Evolutionary conservation across 2,113 vertebrate species (phyloP), one percentile per base, ranked within the genome.

Genomic region (Hemiscyllium ocellatum): DNA sequence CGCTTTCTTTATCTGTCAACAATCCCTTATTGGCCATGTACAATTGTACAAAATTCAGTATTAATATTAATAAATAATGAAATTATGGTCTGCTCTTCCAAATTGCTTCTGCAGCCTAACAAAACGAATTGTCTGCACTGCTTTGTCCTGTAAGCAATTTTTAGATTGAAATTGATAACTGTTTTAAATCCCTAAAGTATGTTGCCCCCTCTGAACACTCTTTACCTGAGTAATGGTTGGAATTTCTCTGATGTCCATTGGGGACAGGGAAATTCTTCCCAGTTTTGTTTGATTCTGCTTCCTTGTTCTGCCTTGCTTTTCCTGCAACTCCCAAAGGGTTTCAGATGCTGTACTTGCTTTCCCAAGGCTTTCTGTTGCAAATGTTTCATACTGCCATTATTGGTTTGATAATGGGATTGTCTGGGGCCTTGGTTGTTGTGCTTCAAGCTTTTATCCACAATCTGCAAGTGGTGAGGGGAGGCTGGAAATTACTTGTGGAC

Each of bases 261-360:
- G 15, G 87, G 52, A 19, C 15, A 19, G 80, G 61, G 65, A 90
- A 93, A 68, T 93, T 93, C 89, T 93, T 93, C 61, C 89, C 89
- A 66, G 66, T 93, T 66, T n/a, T 19, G 6, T 66, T 66, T 66
- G 66, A 33, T 22, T 66, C n/a, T 2, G 89, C 89, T 93, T 68
- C 66, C 89, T 37, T 93, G 89, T 33, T 66, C 89, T 37, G 12
- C 65, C 89, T 93, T 66, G 89, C 89, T 93, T 93, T 37, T 93
- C 89, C 89, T 93, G 89, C 89, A 20, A n/a, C 61, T 91, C n/a
- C 61, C 33, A 66, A 65, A 33, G 89, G 87, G 61, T 93, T 68
- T 37, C 89, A 37, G 89, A 66, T 37, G 33, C 89, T 93, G n/a
- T 93, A 93, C 89, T 93, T 93, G 89, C 89, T 93, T 93, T 66